phyloP scores from a whole-genome alignment of 2,888 invertebrate genomes.

The Nasonia oneida region DNA sequence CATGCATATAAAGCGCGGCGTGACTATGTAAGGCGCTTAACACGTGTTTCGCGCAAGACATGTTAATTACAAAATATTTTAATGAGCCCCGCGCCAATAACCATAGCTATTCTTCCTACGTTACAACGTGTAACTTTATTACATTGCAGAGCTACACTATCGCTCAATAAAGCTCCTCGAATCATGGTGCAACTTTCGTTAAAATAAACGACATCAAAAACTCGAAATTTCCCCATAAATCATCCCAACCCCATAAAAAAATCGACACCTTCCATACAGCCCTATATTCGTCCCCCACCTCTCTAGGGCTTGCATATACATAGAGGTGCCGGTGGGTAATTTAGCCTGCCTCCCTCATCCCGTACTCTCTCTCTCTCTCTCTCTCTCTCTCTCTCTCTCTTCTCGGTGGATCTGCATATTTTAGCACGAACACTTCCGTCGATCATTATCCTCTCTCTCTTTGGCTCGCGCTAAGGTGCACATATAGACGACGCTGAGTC shows the following conservation, averaged over 20 bases:
- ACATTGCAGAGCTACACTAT: not conserved
- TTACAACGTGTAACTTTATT: not conserved
- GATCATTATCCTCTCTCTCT: slow-evolving; percentile 75
- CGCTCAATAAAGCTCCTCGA: not conserved
- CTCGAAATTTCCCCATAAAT: not conserved
- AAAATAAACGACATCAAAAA: not conserved
- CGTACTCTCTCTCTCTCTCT: not conserved
- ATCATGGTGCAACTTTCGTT: not conserved
- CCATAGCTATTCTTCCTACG: not conserved
- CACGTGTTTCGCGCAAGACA: not conserved
- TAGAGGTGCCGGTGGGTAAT: slow-evolving; percentile 69
- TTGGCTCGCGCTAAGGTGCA: slow-evolving; percentile 3
- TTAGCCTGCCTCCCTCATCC: slow-evolving; percentile 66
- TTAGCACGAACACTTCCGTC: slow-evolving; percentile 79
- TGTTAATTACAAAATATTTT: slow-evolving; percentile 1
- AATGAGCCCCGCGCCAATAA: not conserved
- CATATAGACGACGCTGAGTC: not conserved
- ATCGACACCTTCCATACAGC: not conserved
- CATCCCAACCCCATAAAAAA: not conserved
- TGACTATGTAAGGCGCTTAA: not conserved
- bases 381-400: not conserved
- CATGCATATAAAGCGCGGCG: not conserved
- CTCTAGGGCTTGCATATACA: slow-evolving; percentile 20
- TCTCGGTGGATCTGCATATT: slow-evolving; percentile 76
- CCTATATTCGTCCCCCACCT: not conserved